Evolutionary conservation across 2,797 vertebrate species (phyloP).

Genomic region (Gymnodraco acuticeps): DNA sequence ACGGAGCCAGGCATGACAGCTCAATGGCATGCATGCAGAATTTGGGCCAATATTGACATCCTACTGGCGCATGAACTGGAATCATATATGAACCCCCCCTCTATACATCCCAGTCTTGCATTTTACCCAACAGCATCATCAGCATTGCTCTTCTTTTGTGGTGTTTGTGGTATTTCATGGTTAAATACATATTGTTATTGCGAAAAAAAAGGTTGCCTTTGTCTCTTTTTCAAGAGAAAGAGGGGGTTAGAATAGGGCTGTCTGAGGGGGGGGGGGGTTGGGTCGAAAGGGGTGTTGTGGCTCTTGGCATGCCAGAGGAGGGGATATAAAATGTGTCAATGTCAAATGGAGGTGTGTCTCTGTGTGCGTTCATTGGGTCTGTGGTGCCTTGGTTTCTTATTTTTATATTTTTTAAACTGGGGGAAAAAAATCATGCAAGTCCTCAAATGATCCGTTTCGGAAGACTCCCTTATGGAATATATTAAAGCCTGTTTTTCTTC

Average conservation of each 20-base stretch:
- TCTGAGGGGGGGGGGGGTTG: too few relatives aligned
- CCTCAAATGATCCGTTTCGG: constrained; percentile 1
- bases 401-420: too few relatives aligned
- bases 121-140: constrained; percentile 4
- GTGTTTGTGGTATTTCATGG: not conserved
- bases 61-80: constrained; percentile 44
- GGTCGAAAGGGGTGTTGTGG: constrained; percentile 8
- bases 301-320: constrained; percentile 23
- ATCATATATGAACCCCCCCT: constrained; percentile 16
- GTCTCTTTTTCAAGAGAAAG: not conserved
- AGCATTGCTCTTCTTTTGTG: constrained; percentile 40
- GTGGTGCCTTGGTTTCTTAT: not conserved
- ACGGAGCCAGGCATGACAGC: constrained; percentile 41
- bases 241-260: not conserved
- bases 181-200: not conserved
- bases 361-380: constrained; percentile 14
- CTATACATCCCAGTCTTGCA: not conserved
- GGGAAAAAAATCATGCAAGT: not conserved
- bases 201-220: not conserved
- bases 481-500: constrained; percentile 24
- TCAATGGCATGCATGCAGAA: constrained; percentile 32
- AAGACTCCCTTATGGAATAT: constrained; percentile 15
- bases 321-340: constrained; percentile 76
- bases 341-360: constrained; percentile 85
- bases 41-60: constrained; percentile 60